Percentiles rank a stretch among this genome's conserved stretches.
These are phyloP conservation scores for Eupithecia tripunctaria DNA, from an alignment of 2,888 invertebrate species.

Conservation along the genomic window DNA sequence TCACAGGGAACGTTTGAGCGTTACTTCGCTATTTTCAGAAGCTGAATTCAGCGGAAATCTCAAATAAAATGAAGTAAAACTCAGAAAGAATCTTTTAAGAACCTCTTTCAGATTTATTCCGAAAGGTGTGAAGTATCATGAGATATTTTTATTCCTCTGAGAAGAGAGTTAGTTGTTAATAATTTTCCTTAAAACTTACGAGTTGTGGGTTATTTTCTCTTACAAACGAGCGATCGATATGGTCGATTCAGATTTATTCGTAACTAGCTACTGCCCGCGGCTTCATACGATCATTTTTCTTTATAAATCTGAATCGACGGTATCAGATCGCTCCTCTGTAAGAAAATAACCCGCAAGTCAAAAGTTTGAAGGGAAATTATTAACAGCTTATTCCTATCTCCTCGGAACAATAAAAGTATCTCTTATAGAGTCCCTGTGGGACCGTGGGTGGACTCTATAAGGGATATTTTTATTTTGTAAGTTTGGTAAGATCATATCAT, in stretches of 20 bases:
- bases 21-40: slow-evolving; percentile 28
- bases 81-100: not conserved
- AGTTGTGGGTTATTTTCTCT: not conserved
- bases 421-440: too few species aligned
- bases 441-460: too few species aligned
- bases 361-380: too few species aligned
- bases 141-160: slow-evolving; percentile 6
- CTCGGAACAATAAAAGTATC: slow-evolving; percentile 3
- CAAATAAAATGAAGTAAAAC: slow-evolving; percentile 27
- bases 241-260: too few species aligned
- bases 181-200: not conserved
- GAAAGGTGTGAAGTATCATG: not conserved
- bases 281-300: too few species aligned
- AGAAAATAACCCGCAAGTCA: too few species aligned
- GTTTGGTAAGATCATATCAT: too few species aligned
- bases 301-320: too few species aligned
- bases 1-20: slow-evolving; percentile 24
- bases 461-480: too few species aligned
- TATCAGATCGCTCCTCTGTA: too few species aligned
- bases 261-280: too few species aligned
- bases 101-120: slow-evolving; percentile 21
- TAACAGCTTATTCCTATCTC: not conserved
- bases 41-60: slow-evolving; percentile 35
- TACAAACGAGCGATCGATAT: not conserved
- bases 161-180: not conserved